Base-by-base conservation (phyloP, 2,888 invertebrate genomes). In the Mesorhabditis spiculigera region DNA sequence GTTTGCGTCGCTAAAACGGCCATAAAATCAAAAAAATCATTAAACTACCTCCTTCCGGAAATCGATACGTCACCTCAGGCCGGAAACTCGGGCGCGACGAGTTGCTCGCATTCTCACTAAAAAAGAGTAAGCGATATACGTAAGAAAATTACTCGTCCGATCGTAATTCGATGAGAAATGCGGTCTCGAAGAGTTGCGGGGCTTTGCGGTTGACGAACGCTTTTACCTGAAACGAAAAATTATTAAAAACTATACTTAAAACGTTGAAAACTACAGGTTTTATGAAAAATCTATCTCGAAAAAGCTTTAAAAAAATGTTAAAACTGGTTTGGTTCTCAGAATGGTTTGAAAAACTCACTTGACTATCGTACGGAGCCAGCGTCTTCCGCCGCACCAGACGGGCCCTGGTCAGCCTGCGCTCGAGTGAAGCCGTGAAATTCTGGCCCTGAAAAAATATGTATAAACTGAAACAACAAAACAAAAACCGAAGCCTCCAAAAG, bases 191-290 rank as follows among this genome's bases (percentile, higher is more conserved):
- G 10, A 50, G n/a, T 50, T 50, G 58, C 10, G 58, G 58, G 10
- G 58, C 58, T 50, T 50, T 50, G 58, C 58, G 58, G n/a, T n/a
- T 50, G n/a, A 50, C 58, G n/a, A 50, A 50, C 10, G 58, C 58
- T 50, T 50, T 50, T n/a, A 50, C 58, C 58, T 50, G n/a, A n/a
- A 50, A 50, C 8, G n/a, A 13, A 13, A n/a, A 50, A 50, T 1
- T 1, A 50, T 13, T n/a, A 28, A 28, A 28, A 28, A 28, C 28
- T 28, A 28, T 28, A 28, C 28, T 28, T 28, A 28, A 28, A 28
- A 28, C 28, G 28, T 28, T 28, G 28, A 28, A 28, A 28, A 28
- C 28, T 28, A 28, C 28, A 28, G 28, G 28, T 28, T 28, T 28
- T 28, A 28, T 28, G 28, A 28, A 28, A 28, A 28, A 28, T 3